Evolutionary conservation across 1,140 invertebrate species (phyloP).

Genomic region (Drosophila obscura): DNA sequence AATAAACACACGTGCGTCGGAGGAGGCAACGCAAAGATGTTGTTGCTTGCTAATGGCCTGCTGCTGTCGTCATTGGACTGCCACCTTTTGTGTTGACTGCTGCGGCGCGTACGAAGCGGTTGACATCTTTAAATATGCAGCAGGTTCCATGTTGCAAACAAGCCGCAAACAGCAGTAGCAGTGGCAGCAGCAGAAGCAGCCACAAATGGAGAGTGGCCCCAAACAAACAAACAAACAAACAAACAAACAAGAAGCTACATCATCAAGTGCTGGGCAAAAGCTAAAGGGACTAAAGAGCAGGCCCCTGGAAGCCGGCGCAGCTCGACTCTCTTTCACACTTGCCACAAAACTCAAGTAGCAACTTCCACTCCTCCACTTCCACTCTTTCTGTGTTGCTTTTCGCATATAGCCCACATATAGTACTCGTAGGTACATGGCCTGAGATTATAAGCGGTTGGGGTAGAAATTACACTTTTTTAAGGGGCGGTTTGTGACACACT

Average conservation of each 20-base stretch:
- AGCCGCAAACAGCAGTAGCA: slow-evolving; percentile 54
- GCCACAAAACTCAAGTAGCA: slow-evolving; percentile 56
- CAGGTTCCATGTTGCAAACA: slow-evolving; percentile 50
- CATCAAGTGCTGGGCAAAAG: slow-evolving; percentile 17
- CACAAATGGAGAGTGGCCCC: slow-evolving; percentile 68
- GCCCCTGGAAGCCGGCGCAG: no score
- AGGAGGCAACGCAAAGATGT: slow-evolving; percentile 63
- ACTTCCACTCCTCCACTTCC: slow-evolving; percentile 46
- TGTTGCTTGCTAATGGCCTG: slow-evolving; percentile 65
- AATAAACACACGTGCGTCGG: slow-evolving; percentile 45
- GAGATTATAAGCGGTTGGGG: no score
- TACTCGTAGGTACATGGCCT: no score
- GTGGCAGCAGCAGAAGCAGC: slow-evolving; percentile 43
- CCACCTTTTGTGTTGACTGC: slow-evolving; percentile 70
- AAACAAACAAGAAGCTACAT: slow-evolving; percentile 34
- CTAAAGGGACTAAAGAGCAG: not conserved
- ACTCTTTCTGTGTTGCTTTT: slow-evolving; percentile 1
- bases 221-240: slow-evolving; percentile 47
- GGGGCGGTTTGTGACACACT: no score
- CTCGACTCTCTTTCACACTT: slow-evolving; percentile 26
- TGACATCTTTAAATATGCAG: slow-evolving; percentile 74
- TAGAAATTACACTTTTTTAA: no score
- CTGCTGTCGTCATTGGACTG: slow-evolving; percentile 9
- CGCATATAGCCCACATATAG: no score
- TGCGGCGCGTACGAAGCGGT: slow-evolving; percentile 18